These are phyloP conservation scores for Parazoanthus darwini DNA, from an alignment of 92 coral and sea anemone genomes.

Conservation along the genomic window DNA sequence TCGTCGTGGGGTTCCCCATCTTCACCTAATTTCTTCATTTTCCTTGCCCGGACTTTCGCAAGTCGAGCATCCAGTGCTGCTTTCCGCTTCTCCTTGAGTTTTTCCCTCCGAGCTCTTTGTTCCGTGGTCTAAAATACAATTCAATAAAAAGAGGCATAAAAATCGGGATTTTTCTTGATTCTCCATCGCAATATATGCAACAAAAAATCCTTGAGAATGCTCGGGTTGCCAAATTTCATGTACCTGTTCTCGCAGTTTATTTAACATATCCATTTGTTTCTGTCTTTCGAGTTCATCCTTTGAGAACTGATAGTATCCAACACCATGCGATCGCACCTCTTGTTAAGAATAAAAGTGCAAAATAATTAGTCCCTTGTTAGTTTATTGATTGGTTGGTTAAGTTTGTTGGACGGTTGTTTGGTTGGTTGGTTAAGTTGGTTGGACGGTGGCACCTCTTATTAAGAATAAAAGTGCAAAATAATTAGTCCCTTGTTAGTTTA, in stretches of 20 bases:
- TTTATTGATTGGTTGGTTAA: not conserved
- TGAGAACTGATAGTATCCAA: constrained; percentile 96
- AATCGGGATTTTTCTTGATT: not conserved
- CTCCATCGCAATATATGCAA: not conserved
- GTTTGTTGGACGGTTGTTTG: no score
- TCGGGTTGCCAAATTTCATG: no score
- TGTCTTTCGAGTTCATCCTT: constrained; percentile 85
- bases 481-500: not conserved
- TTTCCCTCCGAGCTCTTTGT: constrained; percentile 84
- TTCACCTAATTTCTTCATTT: constrained; percentile 65
- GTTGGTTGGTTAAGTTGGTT: no score
- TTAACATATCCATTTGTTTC: constrained; percentile 83
- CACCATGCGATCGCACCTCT: constrained; percentile 96
- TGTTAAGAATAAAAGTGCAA: not conserved
- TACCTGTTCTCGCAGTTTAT: constrained; percentile 90
- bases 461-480: not conserved
- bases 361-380: not conserved
- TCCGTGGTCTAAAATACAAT: constrained; percentile 72
- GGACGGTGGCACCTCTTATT: constrained; percentile 72
- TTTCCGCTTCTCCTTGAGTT: constrained; percentile 89
- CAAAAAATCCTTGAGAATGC: not conserved
- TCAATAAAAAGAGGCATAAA: not conserved
- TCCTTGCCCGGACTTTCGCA: constrained; percentile 88
- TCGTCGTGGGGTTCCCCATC: constrained; percentile 56
- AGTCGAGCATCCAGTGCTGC: constrained; percentile 93